These are phyloP conservation scores for Calyptomena viridis DNA, from an alignment of 2,113 vertebrate species.

Conservation along the genomic window DNA sequence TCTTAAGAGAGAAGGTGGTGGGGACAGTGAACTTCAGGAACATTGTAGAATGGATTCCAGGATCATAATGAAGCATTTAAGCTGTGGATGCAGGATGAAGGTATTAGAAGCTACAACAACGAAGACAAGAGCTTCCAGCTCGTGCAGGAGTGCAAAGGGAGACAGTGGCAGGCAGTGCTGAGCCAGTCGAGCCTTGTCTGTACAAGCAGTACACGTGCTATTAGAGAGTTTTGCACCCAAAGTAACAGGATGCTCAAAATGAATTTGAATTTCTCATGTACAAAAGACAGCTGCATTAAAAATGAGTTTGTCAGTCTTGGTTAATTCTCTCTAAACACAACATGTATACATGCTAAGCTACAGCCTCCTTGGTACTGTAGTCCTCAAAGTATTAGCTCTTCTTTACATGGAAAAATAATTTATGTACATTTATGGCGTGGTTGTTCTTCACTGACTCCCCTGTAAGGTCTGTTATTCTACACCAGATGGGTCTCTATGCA, in stretches of 20 bases:
- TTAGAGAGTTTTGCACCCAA: not conserved
- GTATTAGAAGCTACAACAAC: not conserved
- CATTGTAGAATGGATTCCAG: not conserved
- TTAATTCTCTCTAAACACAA: not conserved
- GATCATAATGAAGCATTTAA: not conserved
- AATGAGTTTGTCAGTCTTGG: not conserved
- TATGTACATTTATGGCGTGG: not conserved
- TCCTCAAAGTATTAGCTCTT: not conserved
- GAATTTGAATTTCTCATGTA: not conserved
- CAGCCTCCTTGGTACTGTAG: not conserved
- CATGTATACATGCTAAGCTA: not conserved
- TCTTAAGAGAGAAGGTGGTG: not conserved
- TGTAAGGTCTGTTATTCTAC: not conserved
- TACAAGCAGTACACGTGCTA: not conserved
- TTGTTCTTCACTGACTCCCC: not conserved
- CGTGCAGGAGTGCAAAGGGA: not conserved
- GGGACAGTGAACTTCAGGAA: not conserved
- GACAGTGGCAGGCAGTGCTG: not conserved
- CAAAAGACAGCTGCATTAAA: not conserved
- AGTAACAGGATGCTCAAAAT: not conserved
- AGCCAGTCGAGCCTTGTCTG: not conserved
- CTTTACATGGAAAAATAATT: not conserved
- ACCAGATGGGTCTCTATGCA: rapidly evolving
- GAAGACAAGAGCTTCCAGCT: not conserved
- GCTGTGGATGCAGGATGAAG: not conserved